Conservation (phyloP, 2,797 vertebrate species). For the Pteropus rufus region DNA sequence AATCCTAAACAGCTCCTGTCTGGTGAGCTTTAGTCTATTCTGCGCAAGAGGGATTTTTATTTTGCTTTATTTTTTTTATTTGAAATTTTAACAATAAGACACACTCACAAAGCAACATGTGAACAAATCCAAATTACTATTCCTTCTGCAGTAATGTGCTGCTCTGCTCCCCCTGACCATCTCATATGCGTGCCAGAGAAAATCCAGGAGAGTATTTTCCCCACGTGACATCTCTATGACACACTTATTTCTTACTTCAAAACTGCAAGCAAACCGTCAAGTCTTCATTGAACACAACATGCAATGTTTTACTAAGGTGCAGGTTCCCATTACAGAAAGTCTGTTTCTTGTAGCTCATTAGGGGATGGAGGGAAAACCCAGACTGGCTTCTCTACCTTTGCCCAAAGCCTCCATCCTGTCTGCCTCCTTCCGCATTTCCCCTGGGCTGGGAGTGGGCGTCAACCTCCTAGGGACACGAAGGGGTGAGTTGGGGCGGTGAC, state of each 20-base stretch:
- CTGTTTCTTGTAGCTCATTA: neutral
- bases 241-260: conserved; percentile 12
- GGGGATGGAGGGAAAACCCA: neutral
- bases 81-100: neutral
- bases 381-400: neutral
- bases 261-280: neutral
- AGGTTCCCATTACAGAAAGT: neutral
- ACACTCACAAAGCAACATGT: conserved; percentile 19
- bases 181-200: neutral
- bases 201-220: neutral
- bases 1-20: neutral
- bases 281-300: neutral
- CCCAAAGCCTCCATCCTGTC: neutral
- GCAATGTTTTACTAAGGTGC: neutral
- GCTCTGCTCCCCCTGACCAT: neutral
- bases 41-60: neutral
- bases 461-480: neutral
- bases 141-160: neutral
- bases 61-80: neutral
- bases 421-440: conserved; percentile 6
- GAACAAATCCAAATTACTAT: conserved; percentile 1
- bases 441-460: neutral
- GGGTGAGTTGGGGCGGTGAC: neutral
- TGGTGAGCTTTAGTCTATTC: neutral
- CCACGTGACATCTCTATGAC: neutral